Evolutionary conservation across 2,797 vertebrate genomes (phyloP), one percentile per base, ranked within the genome.

Genomic region (Geotrypetes seraphini): DNA sequence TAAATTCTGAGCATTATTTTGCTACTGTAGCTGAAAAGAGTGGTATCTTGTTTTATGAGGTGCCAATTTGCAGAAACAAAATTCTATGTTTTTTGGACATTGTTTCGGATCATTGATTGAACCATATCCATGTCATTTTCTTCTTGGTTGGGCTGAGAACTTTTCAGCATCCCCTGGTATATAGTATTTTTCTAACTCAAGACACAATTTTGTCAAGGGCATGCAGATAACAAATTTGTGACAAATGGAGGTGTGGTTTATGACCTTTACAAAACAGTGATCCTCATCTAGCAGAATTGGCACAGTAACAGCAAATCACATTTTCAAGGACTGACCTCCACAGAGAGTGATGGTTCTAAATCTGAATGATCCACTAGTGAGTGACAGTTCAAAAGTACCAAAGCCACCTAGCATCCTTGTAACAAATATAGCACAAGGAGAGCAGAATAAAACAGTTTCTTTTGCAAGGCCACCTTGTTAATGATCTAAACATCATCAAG

Each of bases 361-460:
- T 43, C 29, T 28, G 11, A 35, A 46, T 35, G 26, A 34, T 27
- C 33, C 32, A 23, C 7, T 44, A 7, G 24, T 51, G 47, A 55
- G 49, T 20, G 26, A 24, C 6, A 4, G 10, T 46, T 50, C 23
- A 39, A 55, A 17, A 5, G 5, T 20, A 48, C 21, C 20, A 37
- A 17, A 4, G 24, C 15, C 30, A 38, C 1, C 4, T 28, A 30
- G 11, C 10, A 43, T 36, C 25, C 36, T 42, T 11, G 16, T 35
- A 8, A 36, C 25, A 48, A 48, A 54, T 28, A 43, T 11, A 48
- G n/a, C 8, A 30, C 8, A 14, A 20, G 1, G 15, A 7, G 9
- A 38, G 13, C 12, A 24, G 28, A 38, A 22, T 16, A 38, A 24
- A n/a, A 30, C 22, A 19, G 13, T 1, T 46, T 54, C 47, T 40